Evolutionary conservation across 2,113 vertebrate species (phyloP).

Genomic region (Alligator sinensis): DNA sequence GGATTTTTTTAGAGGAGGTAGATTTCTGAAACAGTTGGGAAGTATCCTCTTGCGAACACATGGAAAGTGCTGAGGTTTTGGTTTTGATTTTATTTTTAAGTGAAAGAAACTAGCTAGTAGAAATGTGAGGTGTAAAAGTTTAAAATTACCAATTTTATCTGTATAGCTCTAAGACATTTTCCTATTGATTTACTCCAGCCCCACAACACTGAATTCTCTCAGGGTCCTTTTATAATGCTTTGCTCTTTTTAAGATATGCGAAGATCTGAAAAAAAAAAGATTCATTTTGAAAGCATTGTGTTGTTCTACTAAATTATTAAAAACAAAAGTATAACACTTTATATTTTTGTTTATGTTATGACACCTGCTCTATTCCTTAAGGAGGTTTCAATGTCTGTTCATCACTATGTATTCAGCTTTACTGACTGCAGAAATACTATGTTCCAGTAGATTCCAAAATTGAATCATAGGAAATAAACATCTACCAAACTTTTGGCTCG

Average conservation of each 20-base stretch:
- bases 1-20: neutral
- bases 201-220: neutral
- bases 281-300: neutral
- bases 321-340: neutral
- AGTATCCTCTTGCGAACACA: neutral
- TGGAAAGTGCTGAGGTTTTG: neutral
- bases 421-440: neutral
- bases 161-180: neutral
- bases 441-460: neutral
- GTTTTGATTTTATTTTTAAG: neutral
- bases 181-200: neutral
- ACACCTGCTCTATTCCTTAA: neutral
- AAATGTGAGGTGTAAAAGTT: neutral
- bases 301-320: slow-evolving; percentile 14
- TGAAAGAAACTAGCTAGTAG: neutral
- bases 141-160: neutral
- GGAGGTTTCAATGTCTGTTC: neutral
- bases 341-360: neutral
- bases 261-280: neutral
- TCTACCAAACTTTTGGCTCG: neutral
- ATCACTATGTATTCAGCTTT: neutral
- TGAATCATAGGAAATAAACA: neutral
- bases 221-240: neutral
- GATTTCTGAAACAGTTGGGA: neutral
- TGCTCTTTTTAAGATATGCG: neutral